Conservation (phyloP, 2,113 vertebrate genomes). For the Ondatra zibethicus region DNA sequence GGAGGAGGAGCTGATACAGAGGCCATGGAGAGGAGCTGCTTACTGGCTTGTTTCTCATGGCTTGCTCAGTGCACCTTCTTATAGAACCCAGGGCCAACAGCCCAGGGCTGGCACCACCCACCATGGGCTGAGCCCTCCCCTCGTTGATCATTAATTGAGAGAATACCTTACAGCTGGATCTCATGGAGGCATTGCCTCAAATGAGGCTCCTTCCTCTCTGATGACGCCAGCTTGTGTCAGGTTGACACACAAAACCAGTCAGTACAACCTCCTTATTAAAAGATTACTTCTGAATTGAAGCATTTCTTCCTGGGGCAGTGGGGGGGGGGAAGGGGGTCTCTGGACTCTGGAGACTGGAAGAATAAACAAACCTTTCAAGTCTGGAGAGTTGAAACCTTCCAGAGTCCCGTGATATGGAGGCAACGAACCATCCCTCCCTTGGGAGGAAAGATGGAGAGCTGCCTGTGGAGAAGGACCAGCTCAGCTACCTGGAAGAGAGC, state of each 20-base stretch:
- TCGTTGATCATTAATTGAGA: neutral
- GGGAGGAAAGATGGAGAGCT: neutral
- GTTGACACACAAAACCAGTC: neutral
- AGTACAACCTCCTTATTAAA: neutral
- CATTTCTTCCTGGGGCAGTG: neutral
- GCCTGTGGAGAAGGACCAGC: neutral
- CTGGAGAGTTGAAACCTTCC: neutral
- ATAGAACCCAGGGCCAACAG: neutral
- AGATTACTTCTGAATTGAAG: neutral
- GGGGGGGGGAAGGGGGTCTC: neutral
- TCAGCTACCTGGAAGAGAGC: neutral
- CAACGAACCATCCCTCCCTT: no score
- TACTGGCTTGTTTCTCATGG: no score
- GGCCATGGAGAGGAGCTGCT: neutral
- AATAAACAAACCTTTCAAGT: neutral
- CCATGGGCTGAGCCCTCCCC: neutral
- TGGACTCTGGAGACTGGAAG: neutral
- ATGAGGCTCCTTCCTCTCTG: neutral
- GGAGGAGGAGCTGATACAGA: neutral
- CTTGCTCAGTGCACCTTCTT: neutral
- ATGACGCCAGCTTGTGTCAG: neutral
- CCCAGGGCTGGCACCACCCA: neutral
- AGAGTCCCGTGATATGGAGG: neutral
- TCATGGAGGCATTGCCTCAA: neutral
- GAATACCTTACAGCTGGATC: neutral